Conservation (phyloP, 1,140 invertebrate species). For the Euschistus heros region DNA sequence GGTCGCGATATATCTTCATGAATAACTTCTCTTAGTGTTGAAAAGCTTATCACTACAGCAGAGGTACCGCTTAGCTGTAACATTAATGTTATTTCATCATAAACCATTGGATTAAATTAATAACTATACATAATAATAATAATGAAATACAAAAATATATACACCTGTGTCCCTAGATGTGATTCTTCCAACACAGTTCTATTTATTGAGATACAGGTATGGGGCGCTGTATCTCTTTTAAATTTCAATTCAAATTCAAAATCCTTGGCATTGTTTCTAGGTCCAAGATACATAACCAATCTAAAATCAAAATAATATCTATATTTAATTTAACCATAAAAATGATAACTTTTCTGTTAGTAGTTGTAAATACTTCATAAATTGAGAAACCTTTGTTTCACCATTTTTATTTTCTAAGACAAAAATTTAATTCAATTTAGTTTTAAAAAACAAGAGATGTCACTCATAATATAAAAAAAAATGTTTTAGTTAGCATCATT, state of each 20-base stretch:
- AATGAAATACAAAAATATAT: background rate
- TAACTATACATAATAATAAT: background rate
- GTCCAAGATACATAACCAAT: slow-evolving; percentile 2
- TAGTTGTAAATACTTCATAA: no score
- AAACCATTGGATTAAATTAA: no score
- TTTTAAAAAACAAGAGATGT: no score
- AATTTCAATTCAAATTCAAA: slow-evolving; percentile 1
- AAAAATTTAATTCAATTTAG: no score
- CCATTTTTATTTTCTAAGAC: no score
- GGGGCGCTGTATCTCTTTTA: background rate
- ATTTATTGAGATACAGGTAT: background rate
- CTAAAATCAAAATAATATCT: background rate
- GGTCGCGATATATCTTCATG: background rate
- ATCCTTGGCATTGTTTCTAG: background rate
- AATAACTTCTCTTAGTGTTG: background rate
- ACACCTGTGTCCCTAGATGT: background rate
- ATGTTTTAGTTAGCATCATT: no score
- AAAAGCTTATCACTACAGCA: background rate
- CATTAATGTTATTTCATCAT: background rate
- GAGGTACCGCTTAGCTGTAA: background rate
- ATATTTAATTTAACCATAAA: no score
- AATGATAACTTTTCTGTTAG: no score
- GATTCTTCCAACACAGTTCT: background rate
- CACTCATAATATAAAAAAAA: no score
- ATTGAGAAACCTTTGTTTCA: no score